A percentile compares a stretch with the other conserved stretches of the same genome.
These are phyloP conservation scores for Ahaetulla prasina DNA, from an alignment of 2,113 vertebrate genomes.

Conservation along the genomic window DNA sequence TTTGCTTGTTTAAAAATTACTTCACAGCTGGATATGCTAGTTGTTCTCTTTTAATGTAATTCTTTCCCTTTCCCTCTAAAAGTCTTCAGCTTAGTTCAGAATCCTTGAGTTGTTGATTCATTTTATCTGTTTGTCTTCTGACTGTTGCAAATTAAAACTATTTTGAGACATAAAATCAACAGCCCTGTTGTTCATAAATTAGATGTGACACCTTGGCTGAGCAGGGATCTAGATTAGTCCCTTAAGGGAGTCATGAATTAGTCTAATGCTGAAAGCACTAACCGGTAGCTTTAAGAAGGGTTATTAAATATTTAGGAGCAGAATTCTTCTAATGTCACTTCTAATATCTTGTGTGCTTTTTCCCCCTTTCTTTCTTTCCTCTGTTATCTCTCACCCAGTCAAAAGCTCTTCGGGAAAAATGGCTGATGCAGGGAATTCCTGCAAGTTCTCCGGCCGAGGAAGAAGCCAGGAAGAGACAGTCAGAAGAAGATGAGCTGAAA, in stretches of 20 bases:
- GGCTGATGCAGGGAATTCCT: conserved; percentile 91
- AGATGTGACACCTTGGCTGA: not conserved
- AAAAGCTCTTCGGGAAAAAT: conserved; percentile 94
- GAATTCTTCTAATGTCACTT: conserved; percentile 11
- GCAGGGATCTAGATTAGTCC: not conserved
- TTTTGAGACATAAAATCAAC: not conserved
- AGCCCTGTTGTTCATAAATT: not conserved
- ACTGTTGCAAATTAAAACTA: conserved; percentile 17
- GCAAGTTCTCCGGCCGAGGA: conserved; percentile 81
- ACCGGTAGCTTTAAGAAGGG: not conserved
- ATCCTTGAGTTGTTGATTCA: not conserved
- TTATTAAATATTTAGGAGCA: conserved; percentile 22
- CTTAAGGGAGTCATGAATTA: not conserved
- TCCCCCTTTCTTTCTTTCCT: not conserved
- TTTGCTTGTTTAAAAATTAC: not conserved
- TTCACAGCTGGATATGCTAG: not conserved
- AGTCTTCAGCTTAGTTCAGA: not conserved
- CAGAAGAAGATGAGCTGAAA: conserved; percentile 87
- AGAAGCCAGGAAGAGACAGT: conserved; percentile 80
- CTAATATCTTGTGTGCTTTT: not conserved
- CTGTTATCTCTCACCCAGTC: conserved; percentile 73
- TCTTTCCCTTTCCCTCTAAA: not conserved
- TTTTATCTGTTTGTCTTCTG: not conserved
- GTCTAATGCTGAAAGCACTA: not conserved
- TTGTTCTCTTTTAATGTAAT: not conserved